These are phyloP conservation scores for Prietella phreatophila DNA, from an alignment of 2,113 vertebrate species.

Conservation along the genomic window DNA sequence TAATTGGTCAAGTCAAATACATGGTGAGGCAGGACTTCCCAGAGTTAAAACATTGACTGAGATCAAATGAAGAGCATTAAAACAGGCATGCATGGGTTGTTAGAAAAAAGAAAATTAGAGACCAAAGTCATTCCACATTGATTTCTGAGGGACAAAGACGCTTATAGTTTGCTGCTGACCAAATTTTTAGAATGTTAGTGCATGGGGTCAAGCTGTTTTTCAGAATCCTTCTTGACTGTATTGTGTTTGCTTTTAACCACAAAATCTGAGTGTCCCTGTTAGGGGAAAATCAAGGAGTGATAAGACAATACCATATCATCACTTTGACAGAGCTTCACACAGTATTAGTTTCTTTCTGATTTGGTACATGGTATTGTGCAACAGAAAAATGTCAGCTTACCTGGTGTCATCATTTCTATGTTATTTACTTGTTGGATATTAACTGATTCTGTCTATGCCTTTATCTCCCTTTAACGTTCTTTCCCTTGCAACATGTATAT, in stretches of 20 bases:
- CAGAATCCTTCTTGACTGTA: background rate
- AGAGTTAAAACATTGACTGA: constrained; percentile 50
- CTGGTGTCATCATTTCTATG: background rate
- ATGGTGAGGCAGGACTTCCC: constrained; percentile 57
- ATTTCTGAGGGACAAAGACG: constrained; percentile 42
- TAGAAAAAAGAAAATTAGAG: constrained; percentile 37
- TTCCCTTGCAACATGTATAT: background rate
- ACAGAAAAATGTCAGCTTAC: constrained; percentile 10
- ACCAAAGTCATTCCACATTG: constrained; percentile 43
- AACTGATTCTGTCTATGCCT: background rate
- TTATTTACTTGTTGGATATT: constrained; percentile 9
- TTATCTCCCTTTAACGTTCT: constrained; percentile 16
- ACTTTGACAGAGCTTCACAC: constrained; percentile 31
- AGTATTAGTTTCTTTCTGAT: constrained; percentile 27
- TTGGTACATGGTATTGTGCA: constrained; percentile 20
- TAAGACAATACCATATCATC: constrained; percentile 11
- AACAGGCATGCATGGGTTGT: constrained; percentile 27
- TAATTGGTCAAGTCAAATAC: constrained; percentile 54
- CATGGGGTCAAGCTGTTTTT: constrained; percentile 29
- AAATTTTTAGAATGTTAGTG: constrained; percentile 43
- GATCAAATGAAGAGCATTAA: constrained; percentile 42
- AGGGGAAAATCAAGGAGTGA: constrained; percentile 29
- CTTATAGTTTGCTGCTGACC: constrained; percentile 43
- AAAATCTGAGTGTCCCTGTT: constrained; percentile 17
- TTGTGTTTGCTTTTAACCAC: constrained; percentile 30